A percentile compares a stretch with the other conserved stretches of the same genome.
These are phyloP conservation scores for Macaca mulatta DNA, from an alignment of 2,113 vertebrate genomes.

Conservation along the genomic window DNA sequence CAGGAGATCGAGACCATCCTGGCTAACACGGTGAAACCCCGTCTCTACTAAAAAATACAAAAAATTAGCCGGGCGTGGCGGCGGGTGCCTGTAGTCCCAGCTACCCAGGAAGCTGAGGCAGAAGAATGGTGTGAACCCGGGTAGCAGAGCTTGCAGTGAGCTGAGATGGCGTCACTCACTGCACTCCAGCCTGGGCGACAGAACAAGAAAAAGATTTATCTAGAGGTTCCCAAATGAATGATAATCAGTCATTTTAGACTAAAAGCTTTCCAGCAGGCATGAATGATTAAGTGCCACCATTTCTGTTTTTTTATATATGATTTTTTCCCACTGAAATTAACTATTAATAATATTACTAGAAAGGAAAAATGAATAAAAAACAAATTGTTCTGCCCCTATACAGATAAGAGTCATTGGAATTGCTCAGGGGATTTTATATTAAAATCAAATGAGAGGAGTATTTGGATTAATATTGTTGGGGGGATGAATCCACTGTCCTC, in stretches of 20 bases:
- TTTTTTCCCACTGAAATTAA: slow-evolving; percentile 70
- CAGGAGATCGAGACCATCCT: too few relatives aligned
- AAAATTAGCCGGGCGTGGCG: too few relatives aligned
- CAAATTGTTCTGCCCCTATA: not conserved
- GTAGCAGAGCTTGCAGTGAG: too few relatives aligned
- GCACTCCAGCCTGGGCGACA: too few relatives aligned
- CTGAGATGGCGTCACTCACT: too few relatives aligned
- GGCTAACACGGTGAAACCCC: too few relatives aligned
- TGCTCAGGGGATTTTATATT: not conserved
- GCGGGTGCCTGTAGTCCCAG: too few relatives aligned
- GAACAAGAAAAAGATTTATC: not conserved
- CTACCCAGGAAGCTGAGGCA: too few relatives aligned
- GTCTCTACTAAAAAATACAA: too few relatives aligned
- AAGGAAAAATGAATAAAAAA: slow-evolving; percentile 37
- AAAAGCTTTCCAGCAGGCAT: slow-evolving; percentile 83
- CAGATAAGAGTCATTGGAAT: not conserved
- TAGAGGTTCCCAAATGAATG: slow-evolving; percentile 77
- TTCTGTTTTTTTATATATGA: slow-evolving; percentile 78
- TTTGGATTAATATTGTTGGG: not conserved
- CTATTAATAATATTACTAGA: slow-evolving; percentile 49
- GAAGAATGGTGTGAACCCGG: too few relatives aligned
- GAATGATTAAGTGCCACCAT: slow-evolving; percentile 82
- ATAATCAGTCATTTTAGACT: slow-evolving; percentile 80
- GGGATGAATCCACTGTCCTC: not conserved
- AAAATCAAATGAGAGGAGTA: not conserved